Conservation (phyloP, 2,113 vertebrate genomes). For the Ceyx cyanopectus region DNA sequence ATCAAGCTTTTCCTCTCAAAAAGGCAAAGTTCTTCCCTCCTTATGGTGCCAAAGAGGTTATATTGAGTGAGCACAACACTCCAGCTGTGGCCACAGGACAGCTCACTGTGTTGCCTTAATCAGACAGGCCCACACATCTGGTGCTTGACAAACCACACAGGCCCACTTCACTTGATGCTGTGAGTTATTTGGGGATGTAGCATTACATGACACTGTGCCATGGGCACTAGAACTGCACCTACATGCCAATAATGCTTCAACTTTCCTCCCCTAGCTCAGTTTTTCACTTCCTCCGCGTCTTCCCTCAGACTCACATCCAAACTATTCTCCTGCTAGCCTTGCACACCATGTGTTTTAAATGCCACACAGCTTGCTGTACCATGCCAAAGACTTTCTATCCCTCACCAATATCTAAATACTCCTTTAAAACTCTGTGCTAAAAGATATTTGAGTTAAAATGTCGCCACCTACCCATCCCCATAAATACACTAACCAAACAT, state of each 20-base stretch:
- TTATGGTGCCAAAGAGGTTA: neutral
- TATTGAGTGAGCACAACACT: neutral
- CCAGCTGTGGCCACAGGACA: neutral
- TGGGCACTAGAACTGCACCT: neutral
- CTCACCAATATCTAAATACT: neutral
- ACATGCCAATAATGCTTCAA: neutral
- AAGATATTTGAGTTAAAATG: slow-evolving; percentile 43
- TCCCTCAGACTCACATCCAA: slow-evolving; percentile 1
- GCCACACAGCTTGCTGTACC: slow-evolving; percentile 28
- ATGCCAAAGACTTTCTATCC: slow-evolving; percentile 41
- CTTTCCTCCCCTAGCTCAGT: neutral
- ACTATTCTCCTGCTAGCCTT: neutral
- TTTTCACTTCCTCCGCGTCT: neutral
- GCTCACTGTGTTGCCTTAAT: neutral
- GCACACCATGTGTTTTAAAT: slow-evolving; percentile 55
- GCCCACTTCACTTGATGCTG: neutral
- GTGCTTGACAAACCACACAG: neutral
- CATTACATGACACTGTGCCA: neutral
- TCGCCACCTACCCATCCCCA: slow-evolving; percentile 53
- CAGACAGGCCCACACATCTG: neutral
- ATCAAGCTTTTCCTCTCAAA: neutral
- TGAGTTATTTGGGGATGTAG: neutral
- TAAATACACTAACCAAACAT: slow-evolving; percentile 41
- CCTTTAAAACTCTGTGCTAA: neutral
- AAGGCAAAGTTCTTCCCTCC: neutral